These are phyloP conservation scores for Galeruca laticollis DNA, from an alignment of 2,888 invertebrate genomes.

Conservation along the genomic window DNA sequence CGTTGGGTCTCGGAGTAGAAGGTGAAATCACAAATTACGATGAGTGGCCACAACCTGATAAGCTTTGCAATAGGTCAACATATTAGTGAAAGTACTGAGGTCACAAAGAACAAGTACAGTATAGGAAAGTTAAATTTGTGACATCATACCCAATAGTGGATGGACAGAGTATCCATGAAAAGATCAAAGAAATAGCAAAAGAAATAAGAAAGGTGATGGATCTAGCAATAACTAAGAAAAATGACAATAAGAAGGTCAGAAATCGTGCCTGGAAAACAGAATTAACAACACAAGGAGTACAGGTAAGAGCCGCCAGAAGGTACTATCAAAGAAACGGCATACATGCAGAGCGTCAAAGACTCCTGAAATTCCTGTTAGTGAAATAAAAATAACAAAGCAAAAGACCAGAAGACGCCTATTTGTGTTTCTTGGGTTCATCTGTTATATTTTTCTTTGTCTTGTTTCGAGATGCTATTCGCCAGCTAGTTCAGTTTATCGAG, in stretches of 20 bases:
- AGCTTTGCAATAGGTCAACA: too few species aligned
- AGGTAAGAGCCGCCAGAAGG: constrained; percentile 1
- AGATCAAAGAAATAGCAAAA: neutral
- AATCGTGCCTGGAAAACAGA: neutral
- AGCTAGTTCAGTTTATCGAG: too few species aligned
- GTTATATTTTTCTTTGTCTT: too few species aligned
- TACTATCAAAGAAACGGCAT: too few species aligned
- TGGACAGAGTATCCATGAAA: neutral
- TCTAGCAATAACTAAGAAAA: neutral
- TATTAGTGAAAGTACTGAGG: neutral
- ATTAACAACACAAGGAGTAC: constrained; percentile 1
- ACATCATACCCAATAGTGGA: neutral
- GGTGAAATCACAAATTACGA: neutral
- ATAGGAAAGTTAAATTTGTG: neutral
- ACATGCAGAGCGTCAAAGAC: neutral
- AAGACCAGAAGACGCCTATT: too few species aligned
- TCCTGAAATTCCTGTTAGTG: neutral
- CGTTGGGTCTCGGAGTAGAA: neutral
- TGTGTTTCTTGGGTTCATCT: too few species aligned
- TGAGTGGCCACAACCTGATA: constrained; percentile 20
- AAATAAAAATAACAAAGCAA: constrained; percentile 7
- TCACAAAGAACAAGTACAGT: too few species aligned
- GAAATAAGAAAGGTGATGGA: too few species aligned
- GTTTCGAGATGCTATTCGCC: too few species aligned
- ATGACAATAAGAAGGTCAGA: neutral